Percentiles rank a stretch among this genome's conserved stretches.
These are phyloP conservation scores for Hafferia zeledoni DNA, from an alignment of 2,797 vertebrate genomes.

Conservation along the genomic window DNA sequence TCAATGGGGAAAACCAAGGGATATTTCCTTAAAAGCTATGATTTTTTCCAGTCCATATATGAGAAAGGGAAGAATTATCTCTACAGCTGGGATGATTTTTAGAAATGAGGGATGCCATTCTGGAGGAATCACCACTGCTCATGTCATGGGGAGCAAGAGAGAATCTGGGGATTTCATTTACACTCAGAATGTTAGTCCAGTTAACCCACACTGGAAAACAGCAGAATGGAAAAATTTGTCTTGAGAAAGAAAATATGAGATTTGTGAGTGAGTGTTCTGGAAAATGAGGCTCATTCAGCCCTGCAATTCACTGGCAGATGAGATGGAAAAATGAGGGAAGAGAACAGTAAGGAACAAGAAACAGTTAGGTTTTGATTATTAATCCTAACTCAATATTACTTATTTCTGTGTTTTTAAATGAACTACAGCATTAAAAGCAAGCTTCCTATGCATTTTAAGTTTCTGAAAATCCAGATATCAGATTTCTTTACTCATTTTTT, in stretches of 20 bases:
- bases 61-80: background rate
- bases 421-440: background rate
- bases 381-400: background rate
- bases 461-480: background rate
- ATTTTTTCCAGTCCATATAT: background rate
- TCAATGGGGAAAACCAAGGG: background rate
- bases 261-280: background rate
- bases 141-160: fast-evolving
- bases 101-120: background rate
- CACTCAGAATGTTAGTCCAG: background rate
- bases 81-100: background rate
- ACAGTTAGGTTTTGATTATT: background rate
- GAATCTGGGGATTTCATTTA: background rate
- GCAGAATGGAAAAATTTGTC: background rate
- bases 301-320: background rate
- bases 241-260: background rate
- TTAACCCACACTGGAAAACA: background rate
- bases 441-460: background rate
- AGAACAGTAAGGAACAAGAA: background rate
- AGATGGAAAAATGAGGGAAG: background rate
- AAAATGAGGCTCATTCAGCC: background rate
- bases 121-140: background rate
- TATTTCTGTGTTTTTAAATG: background rate
- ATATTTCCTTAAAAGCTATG: background rate
- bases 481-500: background rate